A percentile compares a stretch with the other conserved stretches of the same genome.
phyloP scores from a whole-genome alignment of 1,140 invertebrate species.

The Diachasma alloeum region DNA sequence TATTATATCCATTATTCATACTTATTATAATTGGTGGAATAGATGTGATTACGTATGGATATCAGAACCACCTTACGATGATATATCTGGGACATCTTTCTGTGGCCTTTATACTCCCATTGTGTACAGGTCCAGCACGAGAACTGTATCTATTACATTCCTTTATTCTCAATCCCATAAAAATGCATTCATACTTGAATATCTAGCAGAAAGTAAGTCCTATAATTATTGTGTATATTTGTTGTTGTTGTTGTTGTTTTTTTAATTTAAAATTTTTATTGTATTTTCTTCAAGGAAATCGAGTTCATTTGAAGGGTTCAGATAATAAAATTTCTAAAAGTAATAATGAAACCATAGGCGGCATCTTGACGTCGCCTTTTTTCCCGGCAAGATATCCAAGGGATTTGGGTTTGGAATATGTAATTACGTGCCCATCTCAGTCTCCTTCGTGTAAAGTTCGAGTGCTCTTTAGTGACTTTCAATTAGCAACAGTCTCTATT shows the following conservation, averaged over 20 bases:
- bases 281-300: conserved; percentile 68
- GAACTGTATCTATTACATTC: conserved; percentile 70
- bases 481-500: conserved; percentile 73
- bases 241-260: too few relatives aligned
- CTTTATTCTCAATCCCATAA: conserved; percentile 70
- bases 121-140: conserved; percentile 71
- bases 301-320: conserved; percentile 68
- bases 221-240: too few relatives aligned
- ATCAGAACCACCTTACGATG: conserved; percentile 74
- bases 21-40: conserved; percentile 24
- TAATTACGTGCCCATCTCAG: conserved; percentile 68
- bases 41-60: conserved; percentile 76
- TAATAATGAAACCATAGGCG: conserved; percentile 57
- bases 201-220: conserved; percentile 72
- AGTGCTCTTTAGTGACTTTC: conserved; percentile 76
- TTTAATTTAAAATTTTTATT: too few relatives aligned
- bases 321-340: conserved; percentile 51
- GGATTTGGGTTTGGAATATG: conserved; percentile 74
- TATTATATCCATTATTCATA: not conserved
- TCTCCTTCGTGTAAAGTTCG: conserved; percentile 68
- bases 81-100: conserved; percentile 70
- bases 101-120: conserved; percentile 69
- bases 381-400: conserved; percentile 76
- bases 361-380: conserved; percentile 71
- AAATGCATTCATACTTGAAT: conserved; percentile 74